These are phyloP conservation scores for Pterobdella sp. DNA, from an alignment of 2,888 invertebrate species.

Conservation along the genomic window DNA sequence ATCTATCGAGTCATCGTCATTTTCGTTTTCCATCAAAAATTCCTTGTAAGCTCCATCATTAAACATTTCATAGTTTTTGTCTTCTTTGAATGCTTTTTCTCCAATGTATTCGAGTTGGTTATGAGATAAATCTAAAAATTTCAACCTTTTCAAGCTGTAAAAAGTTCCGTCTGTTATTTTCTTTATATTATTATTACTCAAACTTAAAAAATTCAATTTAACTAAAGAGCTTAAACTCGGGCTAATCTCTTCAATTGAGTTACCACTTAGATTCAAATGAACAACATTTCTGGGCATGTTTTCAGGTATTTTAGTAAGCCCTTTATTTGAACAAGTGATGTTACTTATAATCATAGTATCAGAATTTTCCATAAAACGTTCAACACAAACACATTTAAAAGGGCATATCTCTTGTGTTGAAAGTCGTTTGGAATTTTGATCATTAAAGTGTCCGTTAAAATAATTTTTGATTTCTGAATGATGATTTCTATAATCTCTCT, in stretches of 20 bases:
- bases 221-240: slow-evolving; percentile 20
- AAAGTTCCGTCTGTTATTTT: slow-evolving; percentile 29
- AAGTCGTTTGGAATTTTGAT: no score
- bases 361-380: not conserved
- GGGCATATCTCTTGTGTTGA: not conserved
- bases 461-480: no score
- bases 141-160: slow-evolving; percentile 19
- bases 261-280: slow-evolving; percentile 34
- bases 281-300: slow-evolving; percentile 8
- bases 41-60: not conserved
- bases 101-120: slow-evolving; percentile 28
- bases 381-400: not conserved
- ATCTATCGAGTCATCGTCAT: not conserved
- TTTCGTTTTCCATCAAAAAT: slow-evolving; percentile 18
- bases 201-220: slow-evolving; percentile 31
- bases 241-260: slow-evolving; percentile 28
- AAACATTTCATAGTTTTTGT: slow-evolving; percentile 1
- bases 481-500: no score
- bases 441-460: no score
- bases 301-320: slow-evolving; percentile 5
- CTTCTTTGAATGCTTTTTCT: slow-evolving; percentile 9
- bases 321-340: not conserved
- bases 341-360: not conserved
- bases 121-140: slow-evolving; percentile 30
- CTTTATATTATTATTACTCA: slow-evolving; percentile 35